Percentiles rank a stretch among this genome's conserved stretches.
These are phyloP conservation scores for Pseudochromis fuscus DNA, from an alignment of 2,797 vertebrate species.

Conservation along the genomic window DNA sequence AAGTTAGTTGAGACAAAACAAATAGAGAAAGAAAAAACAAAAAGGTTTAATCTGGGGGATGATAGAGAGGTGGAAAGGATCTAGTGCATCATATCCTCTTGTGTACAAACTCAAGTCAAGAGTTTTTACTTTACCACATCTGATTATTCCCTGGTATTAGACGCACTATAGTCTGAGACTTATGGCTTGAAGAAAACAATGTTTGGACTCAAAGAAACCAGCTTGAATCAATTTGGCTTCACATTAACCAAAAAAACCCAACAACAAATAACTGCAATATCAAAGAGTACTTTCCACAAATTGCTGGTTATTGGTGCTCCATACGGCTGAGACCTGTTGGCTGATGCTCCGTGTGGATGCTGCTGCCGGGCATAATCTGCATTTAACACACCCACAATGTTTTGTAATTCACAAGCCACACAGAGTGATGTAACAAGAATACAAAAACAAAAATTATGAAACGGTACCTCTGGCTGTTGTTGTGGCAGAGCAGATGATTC, in stretches of 20 bases:
- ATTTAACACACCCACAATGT: slow-evolving; percentile 15
- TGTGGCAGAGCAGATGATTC: slow-evolving; percentile 17
- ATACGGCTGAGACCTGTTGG: not conserved
- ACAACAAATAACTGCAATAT: not conserved
- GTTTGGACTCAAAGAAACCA: not conserved
- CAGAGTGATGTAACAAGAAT: slow-evolving; percentile 4
- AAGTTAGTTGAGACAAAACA: slow-evolving; percentile 4
- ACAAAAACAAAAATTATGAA: slow-evolving; percentile 22
- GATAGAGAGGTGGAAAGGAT: slow-evolving; percentile 14
- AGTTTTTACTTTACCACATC: not conserved
- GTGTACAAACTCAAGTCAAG: not conserved
- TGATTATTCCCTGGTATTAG: not conserved
- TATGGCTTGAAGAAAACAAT: not conserved
- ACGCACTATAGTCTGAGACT: not conserved
- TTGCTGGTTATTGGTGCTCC: not conserved
- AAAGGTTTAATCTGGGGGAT: not conserved
- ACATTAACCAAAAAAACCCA: not conserved
- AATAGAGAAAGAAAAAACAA: not conserved
- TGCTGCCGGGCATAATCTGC: slow-evolving; percentile 11
- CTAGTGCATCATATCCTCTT: not conserved
- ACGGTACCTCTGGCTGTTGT: slow-evolving; percentile 36
- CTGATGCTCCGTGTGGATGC: slow-evolving; percentile 6
- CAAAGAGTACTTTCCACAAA: too few relatives aligned
- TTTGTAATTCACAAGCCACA: slow-evolving; percentile 25
- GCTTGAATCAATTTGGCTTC: not conserved